A percentile compares a stretch with the other conserved stretches of the same genome.
Evolutionary conservation across 2,797 vertebrate genomes (phyloP).

Genomic region (Eurystomus glaucurus): DNA sequence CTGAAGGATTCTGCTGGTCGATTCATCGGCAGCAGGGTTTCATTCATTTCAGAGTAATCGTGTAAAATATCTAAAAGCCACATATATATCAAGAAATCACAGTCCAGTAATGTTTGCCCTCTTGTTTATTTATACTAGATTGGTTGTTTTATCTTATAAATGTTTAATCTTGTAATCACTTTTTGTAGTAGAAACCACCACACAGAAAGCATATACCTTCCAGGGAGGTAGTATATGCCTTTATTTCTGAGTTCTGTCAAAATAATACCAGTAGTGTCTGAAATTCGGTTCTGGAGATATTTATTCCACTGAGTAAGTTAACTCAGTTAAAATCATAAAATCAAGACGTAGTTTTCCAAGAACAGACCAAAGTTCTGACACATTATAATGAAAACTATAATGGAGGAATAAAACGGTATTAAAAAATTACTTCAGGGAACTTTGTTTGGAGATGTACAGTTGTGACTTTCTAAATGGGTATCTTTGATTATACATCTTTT

Average conservation of each 20-base stretch:
- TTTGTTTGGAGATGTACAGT: not conserved
- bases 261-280: not conserved
- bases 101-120: not conserved
- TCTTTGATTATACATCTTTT: not conserved
- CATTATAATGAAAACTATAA: not conserved
- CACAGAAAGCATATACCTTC: not conserved
- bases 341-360: not conserved
- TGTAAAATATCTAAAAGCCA: not conserved
- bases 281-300: not conserved
- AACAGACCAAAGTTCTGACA: not conserved
- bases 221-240: not conserved
- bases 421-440: not conserved
- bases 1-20: not conserved
- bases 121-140: not conserved
- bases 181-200: not conserved
- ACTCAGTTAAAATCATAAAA: not conserved
- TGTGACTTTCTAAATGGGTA: not conserved
- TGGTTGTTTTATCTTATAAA: not conserved
- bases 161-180: not conserved
- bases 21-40: not conserved
- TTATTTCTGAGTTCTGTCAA: not conserved
- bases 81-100: not conserved
- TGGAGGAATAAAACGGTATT: not conserved
- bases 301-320: not conserved
- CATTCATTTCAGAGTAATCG: not conserved